These are phyloP conservation scores for Nephila pilipes DNA, from an alignment of 1,140 invertebrate species.

Conservation along the genomic window DNA sequence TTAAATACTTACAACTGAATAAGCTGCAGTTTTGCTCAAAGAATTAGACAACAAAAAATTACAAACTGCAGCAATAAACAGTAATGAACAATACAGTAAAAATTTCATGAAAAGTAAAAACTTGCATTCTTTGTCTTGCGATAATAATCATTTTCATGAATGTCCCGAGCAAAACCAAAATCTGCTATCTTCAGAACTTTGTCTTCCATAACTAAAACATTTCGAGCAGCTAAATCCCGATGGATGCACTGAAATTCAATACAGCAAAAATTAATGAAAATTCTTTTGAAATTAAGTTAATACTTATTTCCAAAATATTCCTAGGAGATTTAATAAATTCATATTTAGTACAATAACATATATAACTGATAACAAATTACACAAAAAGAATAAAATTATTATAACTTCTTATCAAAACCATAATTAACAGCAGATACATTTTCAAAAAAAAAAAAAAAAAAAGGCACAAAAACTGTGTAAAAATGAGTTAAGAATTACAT, in stretches of 20 bases:
- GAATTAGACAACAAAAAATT: not conserved
- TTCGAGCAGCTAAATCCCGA: constrained; percentile 97
- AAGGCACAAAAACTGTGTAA: too few relatives aligned
- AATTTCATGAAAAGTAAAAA: constrained; percentile 69
- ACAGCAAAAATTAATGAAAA: not conserved
- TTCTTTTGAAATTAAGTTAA: too few relatives aligned
- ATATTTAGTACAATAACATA: too few relatives aligned
- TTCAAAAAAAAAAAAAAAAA: too few relatives aligned
- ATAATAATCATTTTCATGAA: constrained; percentile 97
- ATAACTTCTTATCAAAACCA: too few relatives aligned
- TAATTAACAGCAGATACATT: too few relatives aligned
- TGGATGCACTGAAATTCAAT: constrained; percentile 90
- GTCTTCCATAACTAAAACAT: constrained; percentile 96
- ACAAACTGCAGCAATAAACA: not conserved
- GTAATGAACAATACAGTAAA: not conserved
- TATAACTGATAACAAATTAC: too few relatives aligned
- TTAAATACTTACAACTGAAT: not conserved
- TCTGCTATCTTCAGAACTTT: constrained; percentile 95
- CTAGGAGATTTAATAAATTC: too few relatives aligned
- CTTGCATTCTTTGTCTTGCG: constrained; percentile 95
- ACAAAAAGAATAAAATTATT: too few relatives aligned
- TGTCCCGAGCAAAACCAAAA: constrained; percentile 97
- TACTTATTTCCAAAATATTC: too few relatives aligned
- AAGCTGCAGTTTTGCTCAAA: not conserved
- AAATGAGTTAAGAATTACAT: too few relatives aligned